A percentile compares a stretch with the other conserved stretches of the same genome.
These are phyloP conservation scores for Cabera pusaria DNA, from an alignment of 2,888 invertebrate genomes.

Conservation along the genomic window DNA sequence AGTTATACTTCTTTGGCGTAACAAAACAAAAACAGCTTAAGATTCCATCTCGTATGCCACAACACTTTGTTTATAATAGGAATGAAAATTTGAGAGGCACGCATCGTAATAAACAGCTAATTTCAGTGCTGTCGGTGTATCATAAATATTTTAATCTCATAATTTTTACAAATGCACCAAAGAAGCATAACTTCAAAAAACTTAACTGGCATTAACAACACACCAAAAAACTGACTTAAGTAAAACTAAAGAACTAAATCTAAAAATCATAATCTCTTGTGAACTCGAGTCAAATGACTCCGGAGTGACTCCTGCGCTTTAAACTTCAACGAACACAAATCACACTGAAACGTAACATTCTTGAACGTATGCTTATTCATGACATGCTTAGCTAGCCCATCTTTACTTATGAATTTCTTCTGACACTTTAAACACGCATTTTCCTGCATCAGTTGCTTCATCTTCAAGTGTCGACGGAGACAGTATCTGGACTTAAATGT, in stretches of 20 bases:
- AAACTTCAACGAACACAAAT: conserved; percentile 65
- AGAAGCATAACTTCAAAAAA: too few relatives aligned
- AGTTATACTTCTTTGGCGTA: too few relatives aligned
- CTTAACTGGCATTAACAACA: too few relatives aligned
- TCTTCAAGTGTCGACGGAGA: conserved; percentile 64
- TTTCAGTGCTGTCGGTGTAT: too few relatives aligned
- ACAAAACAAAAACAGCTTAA: too few relatives aligned
- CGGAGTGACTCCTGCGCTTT: conserved; percentile 63
- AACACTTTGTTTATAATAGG: too few relatives aligned
- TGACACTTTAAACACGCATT: conserved; percentile 70
- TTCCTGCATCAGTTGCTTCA: conserved; percentile 65
- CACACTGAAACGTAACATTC: conserved; percentile 65
- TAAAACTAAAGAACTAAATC: conserved; percentile 8
- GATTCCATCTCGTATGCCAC: too few relatives aligned
- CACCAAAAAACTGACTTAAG: background rate
- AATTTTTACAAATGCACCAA: too few relatives aligned
- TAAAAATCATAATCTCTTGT: conserved; percentile 67
- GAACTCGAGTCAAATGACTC: conserved; percentile 64
- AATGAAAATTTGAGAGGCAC: too few relatives aligned
- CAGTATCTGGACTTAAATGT: conserved; percentile 75
- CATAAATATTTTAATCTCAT: too few relatives aligned
- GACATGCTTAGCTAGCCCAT: conserved; percentile 60
- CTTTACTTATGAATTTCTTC: conserved; percentile 66
- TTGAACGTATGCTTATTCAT: conserved; percentile 68
- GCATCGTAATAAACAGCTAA: too few relatives aligned